Base-by-base conservation (phyloP, 2,797 vertebrate species). In the Rhinichthys osculus region DNA sequence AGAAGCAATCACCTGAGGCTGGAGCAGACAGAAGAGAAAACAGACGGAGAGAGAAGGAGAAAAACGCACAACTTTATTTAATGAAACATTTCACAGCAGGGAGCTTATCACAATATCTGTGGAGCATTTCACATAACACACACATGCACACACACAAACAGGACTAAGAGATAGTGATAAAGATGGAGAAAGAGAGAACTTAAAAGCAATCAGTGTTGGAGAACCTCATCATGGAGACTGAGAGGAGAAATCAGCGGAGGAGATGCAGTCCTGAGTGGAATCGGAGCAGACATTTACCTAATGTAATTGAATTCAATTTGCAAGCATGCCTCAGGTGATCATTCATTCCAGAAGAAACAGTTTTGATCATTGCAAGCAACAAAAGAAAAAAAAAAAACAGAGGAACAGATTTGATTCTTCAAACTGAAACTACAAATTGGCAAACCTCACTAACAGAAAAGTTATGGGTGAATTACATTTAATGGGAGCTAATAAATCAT, bases 161-260 rank as follows among this genome's bases (percentile, higher is more conserved):
- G 47, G 42, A 69, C 44, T 59, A 78, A 30, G 44, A 40, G 87
- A 88, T 82, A 73, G 40, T 14, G n/a, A 35, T 21, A 59, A 38
- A 62, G 78, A 54, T 9, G 81, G 62, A 72, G 42, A 69, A 71
- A 74, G 76, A 62, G 52, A 73, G 42, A 79, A 83, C 86, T 50
- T n/a, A 44, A 73, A 81, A 52, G n/a, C 16, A 83, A 84, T 86
- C 81, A 80, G 77, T 44, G 72, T 81, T 83, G 77, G 67, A 89
- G 87, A 86, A 83, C 78, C 85, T 67, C 88, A 90, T 89, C 91
- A 89, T 86, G 87, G 57, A 73, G 81, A 86, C 89, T 47, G 86
- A 76, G 72, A 74, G 77, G 54, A 80, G 54, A 79, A 86, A 69
- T 42, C 72, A 90, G 64, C 44, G 1, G 21, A 82, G 30, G 80